Percentiles rank a stretch among this genome's conserved stretches.
Evolutionary conservation across 2,797 vertebrate genomes (phyloP).

Genomic region (Halcyon smyrnensis): DNA sequence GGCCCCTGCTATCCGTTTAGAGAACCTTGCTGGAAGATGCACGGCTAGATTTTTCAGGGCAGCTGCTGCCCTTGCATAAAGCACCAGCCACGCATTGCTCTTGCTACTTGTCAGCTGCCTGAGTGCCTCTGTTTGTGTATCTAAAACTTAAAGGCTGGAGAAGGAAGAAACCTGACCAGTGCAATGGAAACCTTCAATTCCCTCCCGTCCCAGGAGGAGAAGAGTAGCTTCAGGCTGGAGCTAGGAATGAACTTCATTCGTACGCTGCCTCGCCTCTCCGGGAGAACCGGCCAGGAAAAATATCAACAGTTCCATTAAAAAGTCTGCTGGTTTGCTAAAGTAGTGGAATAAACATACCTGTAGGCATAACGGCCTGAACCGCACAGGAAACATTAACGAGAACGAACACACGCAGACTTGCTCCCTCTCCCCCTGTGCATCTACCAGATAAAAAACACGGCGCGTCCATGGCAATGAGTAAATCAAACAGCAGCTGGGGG

Average conservation of each 20-base stretch:
- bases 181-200: slow-evolving; percentile 72
- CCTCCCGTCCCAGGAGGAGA: slow-evolving; percentile 23
- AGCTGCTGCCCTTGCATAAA: slow-evolving; percentile 18
- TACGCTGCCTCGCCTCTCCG: slow-evolving; percentile 21
- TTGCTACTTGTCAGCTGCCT: slow-evolving; percentile 15
- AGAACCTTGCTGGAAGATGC: background rate
- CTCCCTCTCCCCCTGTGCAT: background rate
- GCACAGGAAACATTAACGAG: slow-evolving; percentile 70
- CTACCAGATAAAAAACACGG: background rate
- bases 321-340: slow-evolving; percentile 76
- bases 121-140: background rate
- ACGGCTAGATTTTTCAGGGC: background rate
- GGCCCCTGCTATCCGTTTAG: background rate
- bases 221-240: slow-evolving; percentile 34
- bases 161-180: slow-evolving; percentile 64
- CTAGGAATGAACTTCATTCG: slow-evolving; percentile 48
- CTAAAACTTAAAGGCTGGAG: slow-evolving; percentile 42
- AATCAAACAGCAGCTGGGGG: slow-evolving; percentile 62
- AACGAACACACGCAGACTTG: slow-evolving; percentile 56
- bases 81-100: background rate
- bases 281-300: slow-evolving; percentile 73
- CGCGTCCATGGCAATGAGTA: slow-evolving; percentile 41
- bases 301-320: slow-evolving; percentile 78
- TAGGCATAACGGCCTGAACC: slow-evolving; percentile 55
- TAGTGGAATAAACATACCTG: slow-evolving; percentile 76